Conservation (phyloP, 2,113 vertebrate species). For the Cinclus cinclus region DNA sequence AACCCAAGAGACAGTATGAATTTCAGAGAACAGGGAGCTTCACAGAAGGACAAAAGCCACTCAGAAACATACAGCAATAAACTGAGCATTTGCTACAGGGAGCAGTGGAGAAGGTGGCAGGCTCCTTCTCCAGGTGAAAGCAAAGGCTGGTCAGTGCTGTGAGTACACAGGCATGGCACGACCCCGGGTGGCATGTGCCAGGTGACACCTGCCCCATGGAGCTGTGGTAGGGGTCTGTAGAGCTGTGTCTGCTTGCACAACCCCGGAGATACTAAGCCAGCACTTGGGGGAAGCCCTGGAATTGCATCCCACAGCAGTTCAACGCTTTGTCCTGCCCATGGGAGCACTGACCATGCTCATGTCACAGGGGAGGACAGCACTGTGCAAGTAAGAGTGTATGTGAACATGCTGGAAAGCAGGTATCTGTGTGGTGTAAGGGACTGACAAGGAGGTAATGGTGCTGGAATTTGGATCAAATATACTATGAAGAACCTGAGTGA, state of each 20-base stretch:
- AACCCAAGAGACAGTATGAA: slow-evolving; percentile 67
- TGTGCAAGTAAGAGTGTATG: neutral
- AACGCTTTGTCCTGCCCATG: fast-evolving
- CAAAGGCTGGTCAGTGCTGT: neutral
- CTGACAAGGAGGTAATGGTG: neutral
- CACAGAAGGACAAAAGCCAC: slow-evolving; percentile 67
- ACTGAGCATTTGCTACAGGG: neutral
- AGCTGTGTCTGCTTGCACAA: neutral
- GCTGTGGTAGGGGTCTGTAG: neutral
- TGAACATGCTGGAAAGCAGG: neutral
- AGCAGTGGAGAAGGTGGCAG: neutral
- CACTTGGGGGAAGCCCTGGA: neutral
- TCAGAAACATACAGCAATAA: slow-evolving; percentile 60
- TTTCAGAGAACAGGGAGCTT: slow-evolving; percentile 68
- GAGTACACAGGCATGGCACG: neutral
- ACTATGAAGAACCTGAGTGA: neutral
- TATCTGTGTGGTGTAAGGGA: neutral
- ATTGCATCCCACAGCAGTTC: fast-evolving
- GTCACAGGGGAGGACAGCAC: neutral
- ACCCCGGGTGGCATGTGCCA: neutral
- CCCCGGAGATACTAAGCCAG: neutral
- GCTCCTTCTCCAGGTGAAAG: neutral
- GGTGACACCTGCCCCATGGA: neutral
- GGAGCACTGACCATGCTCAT: neutral
- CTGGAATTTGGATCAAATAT: neutral